These are phyloP conservation scores for Megalops atlanticus DNA, from an alignment of 2,113 vertebrate genomes.

Conservation along the genomic window DNA sequence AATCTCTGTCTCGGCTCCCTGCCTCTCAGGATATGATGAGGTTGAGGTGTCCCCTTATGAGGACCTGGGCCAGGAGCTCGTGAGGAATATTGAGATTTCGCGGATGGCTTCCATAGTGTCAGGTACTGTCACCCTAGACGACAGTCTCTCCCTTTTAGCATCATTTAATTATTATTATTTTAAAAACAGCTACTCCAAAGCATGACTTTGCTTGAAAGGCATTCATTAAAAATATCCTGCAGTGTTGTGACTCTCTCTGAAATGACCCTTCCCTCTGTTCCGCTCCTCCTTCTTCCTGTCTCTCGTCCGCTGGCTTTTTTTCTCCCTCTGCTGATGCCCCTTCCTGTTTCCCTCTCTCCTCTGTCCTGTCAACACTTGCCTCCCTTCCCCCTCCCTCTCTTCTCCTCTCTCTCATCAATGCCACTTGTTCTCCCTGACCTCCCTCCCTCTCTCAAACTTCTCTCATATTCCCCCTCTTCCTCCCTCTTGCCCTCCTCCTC, in stretches of 20 bases:
- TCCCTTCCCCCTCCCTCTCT: constrained; percentile 8
- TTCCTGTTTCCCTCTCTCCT: neutral
- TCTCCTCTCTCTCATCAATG: neutral
- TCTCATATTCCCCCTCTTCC: neutral
- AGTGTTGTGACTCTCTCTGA: neutral
- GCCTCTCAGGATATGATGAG: constrained; percentile 75
- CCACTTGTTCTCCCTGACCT: too few species aligned
- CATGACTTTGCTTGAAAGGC: too few species aligned
- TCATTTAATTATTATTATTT: neutral
- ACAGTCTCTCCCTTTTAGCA: neutral
- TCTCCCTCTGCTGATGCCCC: neutral
- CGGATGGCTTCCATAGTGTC: constrained; percentile 78
- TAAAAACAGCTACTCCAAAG: too few species aligned
- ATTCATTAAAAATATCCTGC: too few species aligned
- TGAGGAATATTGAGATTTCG: constrained; percentile 78
- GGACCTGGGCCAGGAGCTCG: constrained; percentile 74
- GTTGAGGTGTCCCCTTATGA: constrained; percentile 85
- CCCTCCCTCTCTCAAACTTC: neutral
- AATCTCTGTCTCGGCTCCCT: neutral
- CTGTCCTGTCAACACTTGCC: too few species aligned
- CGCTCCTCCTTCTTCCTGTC: too few species aligned
- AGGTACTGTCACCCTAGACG: constrained; percentile 54
- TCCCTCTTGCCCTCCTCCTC: constrained; percentile 35
- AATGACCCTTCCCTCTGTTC: neutral
- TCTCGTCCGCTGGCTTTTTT: constrained; percentile 24